Evolutionary conservation across 1,140 invertebrate species (phyloP).

Genomic region (Orchesella cincta): DNA sequence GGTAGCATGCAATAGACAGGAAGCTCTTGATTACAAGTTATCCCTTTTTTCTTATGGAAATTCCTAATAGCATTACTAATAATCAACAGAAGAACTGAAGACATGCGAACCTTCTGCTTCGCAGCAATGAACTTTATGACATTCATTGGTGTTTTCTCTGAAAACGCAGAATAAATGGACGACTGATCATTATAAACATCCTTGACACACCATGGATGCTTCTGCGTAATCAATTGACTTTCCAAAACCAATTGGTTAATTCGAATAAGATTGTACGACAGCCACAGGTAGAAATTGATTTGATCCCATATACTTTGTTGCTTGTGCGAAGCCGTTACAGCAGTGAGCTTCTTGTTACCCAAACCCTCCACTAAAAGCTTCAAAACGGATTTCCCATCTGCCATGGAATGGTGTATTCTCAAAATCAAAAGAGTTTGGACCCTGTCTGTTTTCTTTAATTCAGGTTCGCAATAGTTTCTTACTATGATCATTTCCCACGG

Average conservation of each 20-base stretch:
- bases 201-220: not conserved
- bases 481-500: not conserved
- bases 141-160: not conserved
- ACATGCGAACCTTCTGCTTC: not conserved
- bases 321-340: not conserved
- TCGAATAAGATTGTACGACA: not conserved
- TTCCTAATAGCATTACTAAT: not conserved
- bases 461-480: too few species aligned
- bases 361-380: not conserved
- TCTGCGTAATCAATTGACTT: not conserved
- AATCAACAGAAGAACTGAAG: not conserved
- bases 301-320: not conserved
- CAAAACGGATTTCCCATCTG: not conserved
- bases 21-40: not conserved
- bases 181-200: not conserved
- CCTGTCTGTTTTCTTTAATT: too few species aligned
- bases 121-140: not conserved
- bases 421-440: not conserved
- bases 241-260: not conserved
- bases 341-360: not conserved
- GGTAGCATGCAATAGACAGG: not conserved
- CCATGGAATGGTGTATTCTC: not conserved
- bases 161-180: not conserved
- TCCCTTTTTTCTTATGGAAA: not conserved
- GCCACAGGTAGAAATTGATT: not conserved